Percentiles rank a stretch among this genome's conserved stretches.
These are phyloP conservation scores for Spatulosminthurus flaviceps DNA, from an alignment of 2,888 invertebrate genomes.

Conservation along the genomic window DNA sequence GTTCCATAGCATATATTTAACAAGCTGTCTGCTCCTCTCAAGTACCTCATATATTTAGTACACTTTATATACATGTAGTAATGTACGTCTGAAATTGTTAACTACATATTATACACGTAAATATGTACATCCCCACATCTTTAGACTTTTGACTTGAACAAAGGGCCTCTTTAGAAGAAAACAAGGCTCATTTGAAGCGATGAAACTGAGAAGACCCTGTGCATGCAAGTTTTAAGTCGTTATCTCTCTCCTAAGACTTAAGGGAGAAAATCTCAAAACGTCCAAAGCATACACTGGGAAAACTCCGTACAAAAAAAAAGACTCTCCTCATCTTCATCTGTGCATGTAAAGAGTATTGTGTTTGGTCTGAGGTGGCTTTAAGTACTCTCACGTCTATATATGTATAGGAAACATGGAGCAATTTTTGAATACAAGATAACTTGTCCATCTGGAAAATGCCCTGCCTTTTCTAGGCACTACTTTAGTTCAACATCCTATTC, in stretches of 20 bases:
- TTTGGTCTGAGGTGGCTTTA: too few species aligned
- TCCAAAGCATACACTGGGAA: background rate
- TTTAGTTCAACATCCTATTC: background rate
- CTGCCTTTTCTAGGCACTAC: background rate
- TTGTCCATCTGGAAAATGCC: background rate
- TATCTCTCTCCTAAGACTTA: background rate
- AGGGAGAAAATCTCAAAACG: background rate
- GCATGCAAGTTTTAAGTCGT: background rate
- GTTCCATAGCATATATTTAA: background rate
- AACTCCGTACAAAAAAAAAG: background rate
- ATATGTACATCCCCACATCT: too few species aligned
- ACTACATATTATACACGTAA: too few species aligned
- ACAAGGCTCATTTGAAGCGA: constrained; percentile 23
- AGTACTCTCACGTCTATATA: background rate
- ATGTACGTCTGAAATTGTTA: too few species aligned
- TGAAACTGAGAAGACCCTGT: constrained; percentile 25
- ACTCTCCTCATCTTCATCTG: constrained; percentile 32
- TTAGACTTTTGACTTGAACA: constrained; percentile 19
- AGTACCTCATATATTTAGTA: background rate
- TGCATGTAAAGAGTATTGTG: constrained; percentile 10
- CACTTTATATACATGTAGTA: background rate
- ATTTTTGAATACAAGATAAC: constrained; percentile 1
- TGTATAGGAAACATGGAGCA: constrained; percentile 10
- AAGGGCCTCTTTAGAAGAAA: constrained; percentile 28
- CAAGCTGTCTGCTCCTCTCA: background rate